Base-by-base conservation (phyloP, 2,113 vertebrate genomes). In the Castor canadensis region DNA sequence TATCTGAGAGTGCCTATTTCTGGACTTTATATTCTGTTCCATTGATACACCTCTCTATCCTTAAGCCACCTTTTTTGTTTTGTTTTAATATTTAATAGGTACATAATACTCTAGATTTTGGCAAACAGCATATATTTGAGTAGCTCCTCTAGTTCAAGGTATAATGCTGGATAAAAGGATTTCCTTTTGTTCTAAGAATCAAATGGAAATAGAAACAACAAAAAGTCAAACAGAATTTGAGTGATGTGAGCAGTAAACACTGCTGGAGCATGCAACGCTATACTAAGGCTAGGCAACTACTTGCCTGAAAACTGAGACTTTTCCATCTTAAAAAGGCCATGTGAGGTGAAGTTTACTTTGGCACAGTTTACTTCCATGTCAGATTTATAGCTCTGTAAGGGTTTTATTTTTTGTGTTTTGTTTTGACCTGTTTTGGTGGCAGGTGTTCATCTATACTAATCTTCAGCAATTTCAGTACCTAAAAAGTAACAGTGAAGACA, bases 341-440 rank as follows among this genome's bases (percentile, higher is more conserved):
- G 43, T 72, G 30, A 72, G 32, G 38, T 45, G 28, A 92, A 71
- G n/a, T n/a, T 75, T 28, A 12, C 45, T 69, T 90, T 62, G 30
- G 66, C 30, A 71, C 12, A 43, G 52, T 90, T 52, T 91, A 40
- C 15, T 92, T 92, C 58, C 43, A 73, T 56, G 28, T 88, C 67
- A 52, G 32, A 76, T 66, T 93, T 88, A 88, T 22, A 93, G 85
- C 28, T 85, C 6, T 88, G 5, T 77, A 72, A 49, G 12, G n/a
- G 24, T 85, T 92, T 75, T 91, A 58, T 73, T 91, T 30, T 79
- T 87, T 82, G 30, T 16, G 77, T 64, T 97, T 91, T 88, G 26
- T 87, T 94, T 97, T 89, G 82, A 82, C 11, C 54, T 35, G 43
- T 58, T 83, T 82, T 92, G 24, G n/a, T 94, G 56, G 10, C 72